A percentile compares a stretch with the other conserved stretches of the same genome.
These are phyloP conservation scores for Percopsis omiscomaycus DNA, from an alignment of 2,797 vertebrate species.

Conservation along the genomic window DNA sequence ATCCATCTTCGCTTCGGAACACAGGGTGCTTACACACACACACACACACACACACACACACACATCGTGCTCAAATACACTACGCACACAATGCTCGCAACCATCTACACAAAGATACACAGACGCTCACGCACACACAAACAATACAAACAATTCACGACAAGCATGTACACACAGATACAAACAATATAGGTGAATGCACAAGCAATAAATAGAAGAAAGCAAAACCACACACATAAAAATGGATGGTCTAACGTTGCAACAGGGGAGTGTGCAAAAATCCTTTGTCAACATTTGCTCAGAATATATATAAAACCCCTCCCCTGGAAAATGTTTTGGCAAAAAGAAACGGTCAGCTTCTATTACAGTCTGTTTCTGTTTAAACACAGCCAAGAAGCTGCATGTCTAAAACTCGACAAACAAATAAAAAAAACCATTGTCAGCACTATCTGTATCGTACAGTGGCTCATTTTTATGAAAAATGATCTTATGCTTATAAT, in stretches of 20 bases:
- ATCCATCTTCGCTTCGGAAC: constrained; percentile 21
- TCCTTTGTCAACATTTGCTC: constrained; percentile 29
- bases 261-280: constrained; percentile 3
- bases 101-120: not conserved
- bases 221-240: not conserved
- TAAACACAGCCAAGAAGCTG: constrained; percentile 32
- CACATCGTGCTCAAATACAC: constrained; percentile 10
- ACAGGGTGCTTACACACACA: not conserved
- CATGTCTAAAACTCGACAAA: constrained; percentile 34
- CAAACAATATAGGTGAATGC: not conserved
- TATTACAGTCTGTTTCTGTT: constrained; percentile 63
- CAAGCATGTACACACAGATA: not conserved
- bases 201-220: not conserved
- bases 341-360: constrained; percentile 45
- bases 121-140: not conserved
- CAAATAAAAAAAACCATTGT: constrained; percentile 9
- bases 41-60: not conserved
- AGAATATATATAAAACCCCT: constrained; percentile 15
- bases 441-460: constrained; percentile 28
- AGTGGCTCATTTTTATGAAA: constrained; percentile 32
- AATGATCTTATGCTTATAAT: constrained; percentile 30
- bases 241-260: not conserved
- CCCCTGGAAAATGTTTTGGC: not conserved
- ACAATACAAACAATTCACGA: not conserved
- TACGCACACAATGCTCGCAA: not conserved